Base-by-base conservation (phyloP, 2,888 invertebrate species). In the Colletes collaris region DNA sequence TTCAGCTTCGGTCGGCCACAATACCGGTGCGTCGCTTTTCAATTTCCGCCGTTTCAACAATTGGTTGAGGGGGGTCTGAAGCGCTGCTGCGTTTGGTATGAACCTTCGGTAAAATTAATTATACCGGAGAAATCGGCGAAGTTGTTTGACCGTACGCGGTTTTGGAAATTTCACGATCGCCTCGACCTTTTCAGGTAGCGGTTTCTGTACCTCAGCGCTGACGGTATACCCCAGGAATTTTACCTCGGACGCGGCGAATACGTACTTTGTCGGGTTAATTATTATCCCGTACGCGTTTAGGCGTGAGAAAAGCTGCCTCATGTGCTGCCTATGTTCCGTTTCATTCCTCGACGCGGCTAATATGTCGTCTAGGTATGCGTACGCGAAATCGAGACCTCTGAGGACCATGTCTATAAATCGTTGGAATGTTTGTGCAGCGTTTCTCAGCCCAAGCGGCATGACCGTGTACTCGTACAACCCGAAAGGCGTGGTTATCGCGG, bases 261-360 rank as follows among this genome's bases (percentile, higher is more conserved):
- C 53, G 64, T 64, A 72, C 11, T 72, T 59, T 0, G 11, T n/a
- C 11, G 73, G 16, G 1, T 73, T 73, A 3, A 73, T n/a, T 4
- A 62, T 1, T 1, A 72, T 16, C 0, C 71, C 58, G 6, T 6
- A 16, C 0, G 37, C 8, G 1, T 50, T 7, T 1, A 71, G n/a
- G 0, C 58, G 35, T 4, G 4, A 10, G n/a, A 64, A 64, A 2
- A 71, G 11, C 5, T 16, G 3, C 1, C 16, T 4, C 4, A 71
- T 0, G 5, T 64, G 58, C 1, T 13, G 3, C 2, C 4, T n/a
- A 6, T 71, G 71, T n/a, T 64, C 46, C 3, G 19, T 27, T 2
- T 19, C 0, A 0, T 11, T 13, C 2, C 19, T n/a, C 2, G 70
- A 70, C 2, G 55, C 63, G n/a, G 63, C 49, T 10, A 70, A 37